Evolutionary conservation across 2,888 invertebrate genomes (phyloP), one percentile per base, ranked within the genome.

Genomic region (Anagyrus pseudococci): DNA sequence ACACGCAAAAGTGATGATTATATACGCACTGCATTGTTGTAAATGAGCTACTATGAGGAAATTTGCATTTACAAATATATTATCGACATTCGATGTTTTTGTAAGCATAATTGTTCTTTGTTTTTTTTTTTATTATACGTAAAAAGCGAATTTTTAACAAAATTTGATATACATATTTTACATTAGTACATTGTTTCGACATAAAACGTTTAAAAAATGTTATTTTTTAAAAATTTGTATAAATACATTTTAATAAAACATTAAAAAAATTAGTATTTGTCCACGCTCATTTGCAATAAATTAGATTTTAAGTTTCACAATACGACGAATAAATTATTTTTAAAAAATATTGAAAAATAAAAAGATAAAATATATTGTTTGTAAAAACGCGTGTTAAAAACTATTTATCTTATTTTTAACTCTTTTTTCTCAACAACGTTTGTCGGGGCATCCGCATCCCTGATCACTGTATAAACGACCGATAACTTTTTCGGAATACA

Each of bases 401-500:
- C n/a, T 37, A 23, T 13, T 70, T 69, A 75, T 64, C 69, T 67
- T 29, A 75, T 69, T 60, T 68, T 67, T 19, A 76, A 59, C 63
- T 72, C 68, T 53, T 72, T 71, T 17, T 66, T 67, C 52, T 71
- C 68, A n/a, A 64, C 64, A 26, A 77, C 70, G 20, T 67, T 54
- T 2, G 50, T 54, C 4, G 76, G 68, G 3, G 72, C 75, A 50
- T 72, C 66, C 6, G 64, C 15, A 60, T 68, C 71, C 58, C 73
- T 75, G 40, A 71, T 56, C 25, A 79, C 68, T 33, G 69, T 70
- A 61, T 76, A 77, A 37, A 74, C 53, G 15, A 74, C 61, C 2
- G 68, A 70, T 8, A 78, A 65, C 61, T 70, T 75, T 64, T 76
- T 76, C 54, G 75, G 73, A 62, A 79, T 70, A 61, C 80, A 81